phyloP scores from a whole-genome alignment of 1,140 invertebrate species.

The Lethrus apterus region DNA sequence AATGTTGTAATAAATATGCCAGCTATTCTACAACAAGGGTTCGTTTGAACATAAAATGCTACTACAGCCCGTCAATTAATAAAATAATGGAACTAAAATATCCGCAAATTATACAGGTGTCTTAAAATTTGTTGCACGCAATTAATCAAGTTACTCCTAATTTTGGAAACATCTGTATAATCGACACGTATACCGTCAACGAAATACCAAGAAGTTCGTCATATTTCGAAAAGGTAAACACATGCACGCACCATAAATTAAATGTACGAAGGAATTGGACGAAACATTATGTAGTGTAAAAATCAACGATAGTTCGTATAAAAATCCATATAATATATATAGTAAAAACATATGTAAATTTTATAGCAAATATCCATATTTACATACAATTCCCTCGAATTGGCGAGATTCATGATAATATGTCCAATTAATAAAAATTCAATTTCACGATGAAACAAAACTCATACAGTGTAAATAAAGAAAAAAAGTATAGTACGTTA shows the following conservation, averaged over 20 bases:
- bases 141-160: not conserved
- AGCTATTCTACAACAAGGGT: slow-evolving; percentile 6
- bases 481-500: not conserved
- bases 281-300: too few species aligned
- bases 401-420: too few species aligned
- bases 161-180: not conserved
- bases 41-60: slow-evolving; percentile 12
- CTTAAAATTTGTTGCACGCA: not conserved
- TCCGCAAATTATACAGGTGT: slow-evolving; percentile 7
- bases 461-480: not conserved
- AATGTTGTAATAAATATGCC: slow-evolving; percentile 10
- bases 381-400: too few species aligned
- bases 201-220: too few species aligned
- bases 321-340: too few species aligned
- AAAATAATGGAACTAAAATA: too few species aligned
- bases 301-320: too few species aligned
- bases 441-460: slow-evolving; percentile 1
- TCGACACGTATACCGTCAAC: not conserved
- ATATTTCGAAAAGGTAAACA: too few species aligned
- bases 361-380: too few species aligned
- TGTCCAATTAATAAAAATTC: slow-evolving; percentile 8
- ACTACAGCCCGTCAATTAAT: slow-evolving; percentile 13
- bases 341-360: too few species aligned
- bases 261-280: too few species aligned
- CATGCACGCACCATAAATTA: too few species aligned